Evolutionary conservation across 2,888 invertebrate species (phyloP), one percentile per base, ranked within the genome.

Genomic region (Erynnis tages): DNA sequence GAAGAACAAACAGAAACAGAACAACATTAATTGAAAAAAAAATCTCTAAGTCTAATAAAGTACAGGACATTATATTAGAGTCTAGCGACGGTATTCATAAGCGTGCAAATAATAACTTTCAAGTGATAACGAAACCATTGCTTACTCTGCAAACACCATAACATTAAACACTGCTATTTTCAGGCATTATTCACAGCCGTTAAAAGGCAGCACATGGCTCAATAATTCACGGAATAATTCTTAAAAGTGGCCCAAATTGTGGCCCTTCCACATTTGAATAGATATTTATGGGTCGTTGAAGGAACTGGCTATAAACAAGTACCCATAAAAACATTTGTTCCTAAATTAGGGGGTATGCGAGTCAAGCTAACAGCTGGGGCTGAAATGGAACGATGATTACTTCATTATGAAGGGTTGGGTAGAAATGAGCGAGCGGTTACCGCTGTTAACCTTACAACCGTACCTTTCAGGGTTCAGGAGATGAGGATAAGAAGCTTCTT

Each of bases 211-310:
- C 40, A 41, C 41, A 49, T 41, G 11, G 49, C 48, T 34, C 21
- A 17, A 49, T 49, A 41, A 49, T 49, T 49, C 14, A 23, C 23
- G 32, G 25, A 6, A 49, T 41, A 49, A 41, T 49, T 49, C 49
- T 49, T 49, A 41, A 49, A 49, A 49, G 40, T 49, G 49, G 11
- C 13, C 41, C 25, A 41, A 49, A 49, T 49, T 49, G 32, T 49
- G 34, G 41, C 25, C 41, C 41, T 29, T 49, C 29, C 16, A 40
- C 49, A 41, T 49, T 41, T 41, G 41, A 34, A 49, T 49, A 49
- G 34, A 13, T 34, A 49, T 49, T 49, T 49, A 49, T 49, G 49
- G 41, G 41, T 16, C 34, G 49, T 41, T 50, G 43, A 50, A 43
- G 10, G 34, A 14, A 17, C 25, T 25, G 17, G 49, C 40, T 34